Conservation (phyloP, 2,113 vertebrate species). For the Merops nubicus region DNA sequence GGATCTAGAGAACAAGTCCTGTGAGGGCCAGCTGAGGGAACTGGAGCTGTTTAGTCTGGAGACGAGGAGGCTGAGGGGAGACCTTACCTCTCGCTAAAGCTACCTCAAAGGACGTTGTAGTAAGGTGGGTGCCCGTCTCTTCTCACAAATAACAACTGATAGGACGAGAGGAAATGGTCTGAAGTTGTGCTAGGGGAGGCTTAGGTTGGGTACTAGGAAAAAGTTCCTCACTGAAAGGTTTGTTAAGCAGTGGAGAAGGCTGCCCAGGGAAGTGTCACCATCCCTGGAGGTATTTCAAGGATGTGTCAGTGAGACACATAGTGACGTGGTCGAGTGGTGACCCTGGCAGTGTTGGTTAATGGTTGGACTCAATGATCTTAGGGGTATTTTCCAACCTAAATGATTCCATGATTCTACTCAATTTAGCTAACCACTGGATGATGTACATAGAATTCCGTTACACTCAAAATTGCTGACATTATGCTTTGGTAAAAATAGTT, state of each 20-base stretch:
- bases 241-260: not conserved
- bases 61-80: not conserved
- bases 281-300: not conserved
- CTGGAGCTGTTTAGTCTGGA: not conserved
- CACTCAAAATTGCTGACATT: not conserved
- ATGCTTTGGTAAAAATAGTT: not conserved
- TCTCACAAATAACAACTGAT: not conserved
- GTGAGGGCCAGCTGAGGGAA: accelerated
- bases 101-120: not conserved
- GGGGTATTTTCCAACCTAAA: not conserved
- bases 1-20: not conserved
- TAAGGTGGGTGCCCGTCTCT: accelerated
- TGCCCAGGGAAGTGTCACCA: not conserved
- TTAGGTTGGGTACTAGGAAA: not conserved
- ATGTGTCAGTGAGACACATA: accelerated
- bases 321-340: not conserved
- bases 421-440: not conserved
- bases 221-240: not conserved
- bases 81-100: not conserved
- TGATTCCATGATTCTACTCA: not conserved
- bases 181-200: not conserved
- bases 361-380: accelerated
- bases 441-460: not conserved
- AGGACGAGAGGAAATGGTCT: not conserved
- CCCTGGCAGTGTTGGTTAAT: not conserved